Evolutionary conservation across 2,797 vertebrate species (phyloP).

Genomic region (Premnoplex brunnescens): DNA sequence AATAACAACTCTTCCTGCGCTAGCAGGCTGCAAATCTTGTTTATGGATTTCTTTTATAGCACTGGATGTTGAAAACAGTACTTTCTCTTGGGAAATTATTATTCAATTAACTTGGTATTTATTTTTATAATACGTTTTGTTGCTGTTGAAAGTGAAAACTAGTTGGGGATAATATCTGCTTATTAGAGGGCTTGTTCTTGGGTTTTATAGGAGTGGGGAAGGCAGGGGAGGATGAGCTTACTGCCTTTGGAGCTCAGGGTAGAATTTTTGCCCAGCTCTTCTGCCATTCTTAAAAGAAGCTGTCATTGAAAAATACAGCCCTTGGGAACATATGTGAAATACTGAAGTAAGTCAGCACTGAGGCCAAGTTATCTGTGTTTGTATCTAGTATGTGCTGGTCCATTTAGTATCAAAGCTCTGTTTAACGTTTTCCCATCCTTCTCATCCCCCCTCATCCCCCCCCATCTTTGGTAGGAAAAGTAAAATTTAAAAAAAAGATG

Average conservation of each 20-base stretch:
- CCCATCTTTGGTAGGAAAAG: not conserved
- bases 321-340: not conserved
- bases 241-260: not conserved
- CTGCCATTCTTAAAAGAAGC: not conserved
- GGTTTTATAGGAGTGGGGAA: not conserved
- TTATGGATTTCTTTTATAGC: not conserved
- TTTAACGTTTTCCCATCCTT: not conserved
- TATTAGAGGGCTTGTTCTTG: not conserved
- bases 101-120: conserved; percentile 21
- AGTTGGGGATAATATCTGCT: not conserved
- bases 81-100: conserved; percentile 8
- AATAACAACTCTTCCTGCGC: not conserved
- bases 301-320: not conserved
- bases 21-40: not conserved
- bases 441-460: fast-evolving
- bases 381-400: not conserved
- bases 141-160: not conserved
- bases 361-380: not conserved
- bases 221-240: not conserved
- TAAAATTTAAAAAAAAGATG: not conserved
- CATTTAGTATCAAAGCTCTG: not conserved
- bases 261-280: not conserved
- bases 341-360: not conserved
- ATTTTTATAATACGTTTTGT: not conserved
- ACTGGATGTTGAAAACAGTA: not conserved